Conservation (phyloP, 2,797 vertebrate species). For the Siniperca undulata region DNA sequence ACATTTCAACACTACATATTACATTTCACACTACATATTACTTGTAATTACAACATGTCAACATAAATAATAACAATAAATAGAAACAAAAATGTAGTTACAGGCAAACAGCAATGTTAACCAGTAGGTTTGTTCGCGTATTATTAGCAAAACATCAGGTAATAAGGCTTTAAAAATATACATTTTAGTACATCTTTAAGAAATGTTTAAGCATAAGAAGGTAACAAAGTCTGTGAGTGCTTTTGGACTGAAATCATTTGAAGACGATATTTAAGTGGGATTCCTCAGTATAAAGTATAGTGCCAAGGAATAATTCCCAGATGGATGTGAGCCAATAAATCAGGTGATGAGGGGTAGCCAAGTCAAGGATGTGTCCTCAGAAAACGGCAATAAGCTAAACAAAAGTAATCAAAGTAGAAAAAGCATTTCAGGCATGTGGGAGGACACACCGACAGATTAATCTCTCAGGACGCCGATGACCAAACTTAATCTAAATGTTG, state of each 20-base stretch:
- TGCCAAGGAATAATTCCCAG: slow-evolving; percentile 18
- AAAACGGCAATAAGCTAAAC: slow-evolving; percentile 44
- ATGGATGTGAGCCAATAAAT: slow-evolving; percentile 48
- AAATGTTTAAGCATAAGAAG: neutral
- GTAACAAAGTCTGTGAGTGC: neutral
- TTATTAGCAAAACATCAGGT: neutral
- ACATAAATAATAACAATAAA: neutral
- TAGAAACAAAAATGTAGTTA: neutral
- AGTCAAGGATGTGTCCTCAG: slow-evolving; percentile 28
- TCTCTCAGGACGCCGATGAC: slow-evolving; percentile 49
- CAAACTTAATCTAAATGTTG: slow-evolving; percentile 58
- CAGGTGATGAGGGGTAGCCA: slow-evolving; percentile 31
- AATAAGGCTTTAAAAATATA: too few species aligned
- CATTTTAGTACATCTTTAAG: too few species aligned
- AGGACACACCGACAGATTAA: slow-evolving; percentile 41
- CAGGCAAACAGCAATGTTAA: neutral
- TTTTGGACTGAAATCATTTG: neutral
- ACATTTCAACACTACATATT: neutral
- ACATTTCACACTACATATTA: neutral
- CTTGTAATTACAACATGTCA: neutral
- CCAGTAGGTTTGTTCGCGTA: too few species aligned
- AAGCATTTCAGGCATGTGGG: slow-evolving; percentile 60
- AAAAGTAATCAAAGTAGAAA: slow-evolving; percentile 53
- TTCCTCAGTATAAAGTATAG: slow-evolving; percentile 24
- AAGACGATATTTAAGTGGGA: slow-evolving; percentile 9